Base-by-base conservation (phyloP, 2,797 vertebrate genomes). In the Myotis planiceps region DNA sequence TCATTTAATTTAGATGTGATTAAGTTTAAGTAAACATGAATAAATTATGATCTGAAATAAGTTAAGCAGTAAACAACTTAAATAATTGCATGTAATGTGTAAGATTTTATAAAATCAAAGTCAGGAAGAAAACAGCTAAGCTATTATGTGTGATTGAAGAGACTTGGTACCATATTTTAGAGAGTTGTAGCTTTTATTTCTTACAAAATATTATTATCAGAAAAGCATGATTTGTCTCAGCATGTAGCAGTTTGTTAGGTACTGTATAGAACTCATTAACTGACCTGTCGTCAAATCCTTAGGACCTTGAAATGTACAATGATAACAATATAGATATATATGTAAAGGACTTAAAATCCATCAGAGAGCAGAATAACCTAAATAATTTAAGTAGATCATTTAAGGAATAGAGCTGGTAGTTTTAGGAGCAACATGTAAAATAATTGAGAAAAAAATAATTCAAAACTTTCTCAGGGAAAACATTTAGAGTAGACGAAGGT, bases 351-450 rank as follows among this genome's bases (percentile, higher is more conserved):
- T 63, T 83, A 45, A 75, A 84, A 76, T 58, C 55, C 29, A 91
- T n/a, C 21, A 32, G 12, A 51, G 18, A 69, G 12, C 15, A 66
- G 19, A 27, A 39, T 49, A 14, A 58, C 47, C 68, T 68, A 78
- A 92, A 21, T 42, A 23, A 51, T 39, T 72, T 55, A 47, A 71
- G 5, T 74, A 55, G 74, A 55, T 74, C 14, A 74, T 69, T 90
- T 39, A 79, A n/a, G 18, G 10, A 80, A 2, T 19, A 42, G 7
- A 19, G 10, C 9, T 49, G 14, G 23, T 47, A 37, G 9, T 92
- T 94, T 91, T 93, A 75, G 8, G 23, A 82, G 21, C 92, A 91
- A 55, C 5, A 45, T 34, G 32, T 68, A 3, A 92, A 88, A 88
- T 53, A 68, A 34, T 53, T 47, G 25, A 92, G 51, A 27, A 32